Base-by-base conservation (phyloP, 1,140 invertebrate genomes). In the Theocolax elegans region DNA sequence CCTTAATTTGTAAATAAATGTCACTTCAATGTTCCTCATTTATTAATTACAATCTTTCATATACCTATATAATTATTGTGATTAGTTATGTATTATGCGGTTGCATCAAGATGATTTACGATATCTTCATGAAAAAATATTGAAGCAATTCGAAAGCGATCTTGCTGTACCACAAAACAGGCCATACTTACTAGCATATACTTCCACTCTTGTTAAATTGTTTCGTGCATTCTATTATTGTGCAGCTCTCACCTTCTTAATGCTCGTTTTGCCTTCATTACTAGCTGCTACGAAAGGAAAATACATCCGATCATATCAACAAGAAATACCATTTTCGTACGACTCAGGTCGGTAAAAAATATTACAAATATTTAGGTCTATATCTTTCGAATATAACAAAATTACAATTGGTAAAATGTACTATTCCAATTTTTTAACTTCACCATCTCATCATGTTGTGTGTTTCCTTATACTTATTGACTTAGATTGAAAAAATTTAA, bases 231-330 rank as follows among this genome's bases (percentile, higher is more conserved):
- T 42, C 21, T 19, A 42, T 7, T 35, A 21, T 15, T 25, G 13
- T 1, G n/a, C 40, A 0, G 23, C 1, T 1, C 2, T 25, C 1
- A 60, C 8, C 1, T 3, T 42, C 6, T 3, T 60, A 8, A 15
- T 68, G 13, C 6, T 42, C 3, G 3, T 31, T 1, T 9, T 62
- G 1, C 60, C 29, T 10, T 58, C 56, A 7, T 19, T 68, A 7
- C 4, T 53, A 2, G 35, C 35, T 0, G 4, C 53, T 3, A 38
- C 23, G 7, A 31, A 68, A 3, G 48, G 58, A 17, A 51, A 51
- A 9, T 68, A 60, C 38, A 10, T 62, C 0, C 17, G 67, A 23
- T n/a, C 17, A 9, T 68, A 60, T 31, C 67, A 56, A n/a, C 31
- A 38, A 42, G 6, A 17, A 2, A 8, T 60, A 3, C 67, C 67